Evolutionary conservation across 1,140 invertebrate species (phyloP).

Genomic region (Dinothrombium tinctorium): DNA sequence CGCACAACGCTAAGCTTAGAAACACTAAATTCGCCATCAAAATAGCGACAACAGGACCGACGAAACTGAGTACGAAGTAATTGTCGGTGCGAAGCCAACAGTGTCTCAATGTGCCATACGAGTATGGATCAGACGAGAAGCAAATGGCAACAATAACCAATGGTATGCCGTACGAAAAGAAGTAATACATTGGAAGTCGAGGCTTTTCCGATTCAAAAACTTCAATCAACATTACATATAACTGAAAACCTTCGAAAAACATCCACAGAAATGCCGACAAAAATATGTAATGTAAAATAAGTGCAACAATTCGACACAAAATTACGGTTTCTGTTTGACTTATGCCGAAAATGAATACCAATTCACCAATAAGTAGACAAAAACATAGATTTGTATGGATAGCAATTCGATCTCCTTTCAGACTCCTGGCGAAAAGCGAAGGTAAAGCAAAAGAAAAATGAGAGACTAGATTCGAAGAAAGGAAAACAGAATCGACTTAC

Average conservation of each 20-base stretch:
- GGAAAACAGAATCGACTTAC: no score
- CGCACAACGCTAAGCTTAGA: conserved; percentile 60
- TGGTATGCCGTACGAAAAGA: conserved; percentile 53
- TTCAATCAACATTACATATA: conserved; percentile 83
- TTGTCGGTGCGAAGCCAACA: conserved; percentile 71
- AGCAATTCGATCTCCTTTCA: conserved; percentile 10
- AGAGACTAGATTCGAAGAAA: no score
- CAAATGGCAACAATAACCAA: conserved; percentile 46
- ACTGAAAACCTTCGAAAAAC: conserved; percentile 50
- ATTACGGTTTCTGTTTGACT: conserved; percentile 58
- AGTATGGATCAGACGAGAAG: conserved; percentile 46
- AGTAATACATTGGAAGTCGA: conserved; percentile 39
- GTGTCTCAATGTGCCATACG: conserved; percentile 48
- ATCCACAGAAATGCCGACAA: conserved; percentile 82
- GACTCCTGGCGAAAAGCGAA: no score
- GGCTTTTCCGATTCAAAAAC: conserved; percentile 59
- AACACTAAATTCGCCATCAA: conserved; percentile 59
- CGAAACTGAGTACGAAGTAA: conserved; percentile 74
- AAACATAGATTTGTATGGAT: conserved; percentile 24
- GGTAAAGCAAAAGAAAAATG: no score
- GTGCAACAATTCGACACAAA: conserved; percentile 69
- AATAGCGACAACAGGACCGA: conserved; percentile 63
- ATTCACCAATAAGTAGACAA: conserved; percentile 68
- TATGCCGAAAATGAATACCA: conserved; percentile 74
- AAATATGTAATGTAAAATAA: conserved; percentile 80